Conservation (phyloP, 2,888 invertebrate species). For the Antitype chi region DNA sequence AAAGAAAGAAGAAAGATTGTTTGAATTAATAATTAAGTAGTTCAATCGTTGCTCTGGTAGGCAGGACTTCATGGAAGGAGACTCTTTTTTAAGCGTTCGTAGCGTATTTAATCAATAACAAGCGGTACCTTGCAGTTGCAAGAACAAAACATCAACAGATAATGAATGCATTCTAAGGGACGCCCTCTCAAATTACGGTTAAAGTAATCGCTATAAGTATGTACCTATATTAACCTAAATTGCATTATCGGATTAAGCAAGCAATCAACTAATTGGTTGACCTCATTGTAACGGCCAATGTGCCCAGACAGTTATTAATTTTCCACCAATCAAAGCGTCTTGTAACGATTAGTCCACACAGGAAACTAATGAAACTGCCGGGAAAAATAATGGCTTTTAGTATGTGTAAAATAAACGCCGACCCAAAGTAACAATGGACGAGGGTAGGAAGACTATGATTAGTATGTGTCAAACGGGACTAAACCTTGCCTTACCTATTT, state of each 20-base stretch:
- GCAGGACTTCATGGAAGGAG: not conserved
- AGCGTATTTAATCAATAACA: too few relatives aligned
- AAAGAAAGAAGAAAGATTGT: too few relatives aligned
- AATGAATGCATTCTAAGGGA: not conserved
- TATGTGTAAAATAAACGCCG: not conserved
- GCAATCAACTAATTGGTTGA: slow-evolving; percentile 61
- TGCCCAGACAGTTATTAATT: slow-evolving; percentile 28
- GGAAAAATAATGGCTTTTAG: not conserved
- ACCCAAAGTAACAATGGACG: not conserved
- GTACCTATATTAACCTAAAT: slow-evolving; percentile 32
- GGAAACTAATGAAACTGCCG: slow-evolving; percentile 22
- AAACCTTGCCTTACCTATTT: not conserved
- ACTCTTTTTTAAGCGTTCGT: too few relatives aligned
- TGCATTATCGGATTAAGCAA: slow-evolving; percentile 50
- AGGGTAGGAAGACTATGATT: not conserved
- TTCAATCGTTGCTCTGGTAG: not conserved
- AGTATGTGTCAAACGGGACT: not conserved
- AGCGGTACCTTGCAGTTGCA: too few relatives aligned
- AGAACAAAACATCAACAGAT: not conserved
- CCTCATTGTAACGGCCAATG: slow-evolving; percentile 37
- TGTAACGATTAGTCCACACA: slow-evolving; percentile 35
- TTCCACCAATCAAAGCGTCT: slow-evolving; percentile 42
- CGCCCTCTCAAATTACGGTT: not conserved
- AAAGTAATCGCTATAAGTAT: not conserved
- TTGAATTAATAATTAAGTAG: not conserved